Evolutionary conservation across 2,888 invertebrate species (phyloP), one percentile per base, ranked within the genome.

Genomic region (Octonoba sinensis): DNA sequence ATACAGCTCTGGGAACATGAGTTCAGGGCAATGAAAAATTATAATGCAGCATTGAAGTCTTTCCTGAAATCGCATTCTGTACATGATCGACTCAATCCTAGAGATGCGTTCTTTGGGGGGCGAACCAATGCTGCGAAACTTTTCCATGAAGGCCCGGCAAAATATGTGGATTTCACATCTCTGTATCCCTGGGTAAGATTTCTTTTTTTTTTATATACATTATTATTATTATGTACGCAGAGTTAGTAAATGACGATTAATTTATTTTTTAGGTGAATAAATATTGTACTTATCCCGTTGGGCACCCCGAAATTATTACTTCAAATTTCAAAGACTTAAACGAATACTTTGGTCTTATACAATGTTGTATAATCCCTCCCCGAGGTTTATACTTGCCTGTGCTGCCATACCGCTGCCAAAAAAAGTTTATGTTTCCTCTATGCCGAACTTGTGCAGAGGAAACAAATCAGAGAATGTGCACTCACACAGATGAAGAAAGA

Each of bases 351-450:
- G 87, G 87, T 1, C 16, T 87, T 4, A 77, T 86, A 8, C 85
- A 87, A 74, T 86, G 86, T 60, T 83, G 82, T 54, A 73, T 86
- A 13, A 18, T 85, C 3, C 85, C 85, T 8, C 86, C 86, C 0
- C 46, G 84, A 49, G 65, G 83, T 3, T 74, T 87, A 11, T 88
- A 85, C 69, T 86, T 86, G 66, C 87, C 87, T 0, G 87, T 88
- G 0, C 75, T 88, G 15, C 87, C 88, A 0, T 71, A 83, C 2
- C 84, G 85, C 74, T 85, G 86, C 57, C 85, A 86, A 66, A 84
- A 84, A 0, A 86, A 87, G 76, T 74, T 88, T n/a, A 85, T 87
- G 83, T 89, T 88, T 85, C 82, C 86, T 1, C 78, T 89, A 3
- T 88, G 88, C 85, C 83, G 85, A 13, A 85, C 84, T 0, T 88